Evolutionary conservation across 2,888 invertebrate genomes (phyloP).

Genomic region (Craniophora ligustri): DNA sequence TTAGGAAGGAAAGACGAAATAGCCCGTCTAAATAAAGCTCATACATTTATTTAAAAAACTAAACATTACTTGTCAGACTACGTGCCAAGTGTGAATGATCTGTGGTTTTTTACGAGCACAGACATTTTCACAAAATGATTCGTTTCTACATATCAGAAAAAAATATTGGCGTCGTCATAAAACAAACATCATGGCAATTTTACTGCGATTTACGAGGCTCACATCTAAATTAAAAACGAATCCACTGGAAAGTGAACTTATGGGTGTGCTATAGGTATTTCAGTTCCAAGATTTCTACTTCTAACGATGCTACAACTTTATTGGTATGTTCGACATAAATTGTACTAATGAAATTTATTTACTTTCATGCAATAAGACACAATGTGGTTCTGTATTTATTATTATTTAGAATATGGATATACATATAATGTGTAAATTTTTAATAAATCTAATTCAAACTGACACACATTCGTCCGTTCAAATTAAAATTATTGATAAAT

Average conservation of each 20-base stretch:
- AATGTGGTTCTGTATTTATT: neutral
- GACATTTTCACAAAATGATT: constrained; percentile 27
- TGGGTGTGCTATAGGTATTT: constrained; percentile 39
- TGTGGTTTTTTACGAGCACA: constrained; percentile 21
- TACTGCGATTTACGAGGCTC: constrained; percentile 55
- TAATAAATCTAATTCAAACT: too few relatives aligned
- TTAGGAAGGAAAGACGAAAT: constrained; percentile 64
- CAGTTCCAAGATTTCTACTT: constrained; percentile 38
- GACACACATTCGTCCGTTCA: too few relatives aligned
- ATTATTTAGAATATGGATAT: too few relatives aligned
- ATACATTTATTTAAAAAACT: constrained; percentile 25
- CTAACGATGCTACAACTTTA: constrained; percentile 6
- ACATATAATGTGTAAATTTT: too few relatives aligned
- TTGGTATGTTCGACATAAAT: neutral
- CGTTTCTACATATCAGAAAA: constrained; percentile 29
- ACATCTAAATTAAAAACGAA: constrained; percentile 48
- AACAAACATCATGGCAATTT: constrained; percentile 58
- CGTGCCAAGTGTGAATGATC: constrained; percentile 55
- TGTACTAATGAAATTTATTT: neutral
- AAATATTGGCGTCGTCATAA: constrained; percentile 54
- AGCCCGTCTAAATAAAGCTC: constrained; percentile 58
- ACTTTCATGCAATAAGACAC: neutral
- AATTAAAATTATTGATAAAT: too few relatives aligned
- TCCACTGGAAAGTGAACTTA: constrained; percentile 53
- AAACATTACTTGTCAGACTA: constrained; percentile 17